Evolutionary conservation across 2,113 vertebrate species (phyloP).

Genomic region (Calidris pugnax): DNA sequence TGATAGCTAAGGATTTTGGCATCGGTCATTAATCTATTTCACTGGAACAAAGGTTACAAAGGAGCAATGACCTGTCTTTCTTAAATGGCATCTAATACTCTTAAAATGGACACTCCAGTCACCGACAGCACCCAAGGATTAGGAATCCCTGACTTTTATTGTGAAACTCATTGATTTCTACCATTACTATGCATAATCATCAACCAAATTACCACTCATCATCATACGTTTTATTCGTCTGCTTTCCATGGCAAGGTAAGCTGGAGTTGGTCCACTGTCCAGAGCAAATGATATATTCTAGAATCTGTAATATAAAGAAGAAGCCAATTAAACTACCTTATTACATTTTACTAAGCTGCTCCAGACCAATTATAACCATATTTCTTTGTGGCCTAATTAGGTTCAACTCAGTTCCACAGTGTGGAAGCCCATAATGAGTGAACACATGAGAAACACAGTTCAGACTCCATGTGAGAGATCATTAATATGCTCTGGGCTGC

Average conservation of each 20-base stretch:
- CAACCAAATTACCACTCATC: not conserved
- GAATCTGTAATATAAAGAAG: constrained; percentile 4
- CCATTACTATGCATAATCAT: not conserved
- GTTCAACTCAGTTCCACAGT: not conserved
- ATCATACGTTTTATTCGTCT: not conserved
- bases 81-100: not conserved
- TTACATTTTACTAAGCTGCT: constrained; percentile 18
- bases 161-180: not conserved
- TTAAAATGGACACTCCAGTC: not conserved
- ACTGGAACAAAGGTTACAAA: not conserved
- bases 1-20: not conserved
- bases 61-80: not conserved
- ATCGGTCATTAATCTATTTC: not conserved
- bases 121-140: not conserved
- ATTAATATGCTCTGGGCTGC: constrained; percentile 47
- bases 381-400: constrained; percentile 62
- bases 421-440: constrained; percentile 11
- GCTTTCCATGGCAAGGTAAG: not conserved
- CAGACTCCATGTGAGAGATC: not conserved
- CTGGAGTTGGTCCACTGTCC: not conserved
- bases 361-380: constrained; percentile 48
- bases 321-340: constrained; percentile 23
- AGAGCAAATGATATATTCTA: not conserved
- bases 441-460: not conserved
- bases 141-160: not conserved